These are phyloP conservation scores for Brachionus plicatilis DNA, from an alignment of 1,140 invertebrate species.

Conservation along the genomic window DNA sequence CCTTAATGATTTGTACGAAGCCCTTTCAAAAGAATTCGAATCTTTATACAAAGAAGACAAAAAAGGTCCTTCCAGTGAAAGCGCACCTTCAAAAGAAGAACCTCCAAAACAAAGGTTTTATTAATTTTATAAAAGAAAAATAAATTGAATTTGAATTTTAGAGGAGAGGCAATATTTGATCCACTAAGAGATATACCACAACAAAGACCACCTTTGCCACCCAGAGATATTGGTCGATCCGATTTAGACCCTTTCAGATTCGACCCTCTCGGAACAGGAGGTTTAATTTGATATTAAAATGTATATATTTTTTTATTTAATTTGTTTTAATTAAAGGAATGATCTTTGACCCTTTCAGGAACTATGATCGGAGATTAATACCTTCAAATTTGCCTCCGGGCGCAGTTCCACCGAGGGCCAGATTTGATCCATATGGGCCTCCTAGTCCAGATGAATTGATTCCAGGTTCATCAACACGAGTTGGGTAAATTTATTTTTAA, in stretches of 20 bases:
- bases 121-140: background rate
- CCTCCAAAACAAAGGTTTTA: background rate
- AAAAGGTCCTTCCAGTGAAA: background rate
- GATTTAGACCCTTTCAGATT: conserved; percentile 17
- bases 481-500: background rate
- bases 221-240: conserved; percentile 8
- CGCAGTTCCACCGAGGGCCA: background rate
- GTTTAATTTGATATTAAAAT: background rate
- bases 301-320: background rate
- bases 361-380: conserved; percentile 14
- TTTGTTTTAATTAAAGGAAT: background rate
- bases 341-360: conserved; percentile 21
- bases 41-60: background rate
- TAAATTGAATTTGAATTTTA: background rate
- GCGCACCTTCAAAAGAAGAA: background rate
- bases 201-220: background rate
- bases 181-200: background rate
- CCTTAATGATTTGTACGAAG: background rate
- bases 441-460: conserved; percentile 16
- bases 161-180: background rate
- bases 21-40: background rate
- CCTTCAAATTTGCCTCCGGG: conserved; percentile 13
- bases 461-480: conserved; percentile 18
- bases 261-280: conserved; percentile 5
- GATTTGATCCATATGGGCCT: conserved; percentile 28